Conservation (phyloP, 2,113 vertebrate genomes). For the Leptocoma aspasia region DNA sequence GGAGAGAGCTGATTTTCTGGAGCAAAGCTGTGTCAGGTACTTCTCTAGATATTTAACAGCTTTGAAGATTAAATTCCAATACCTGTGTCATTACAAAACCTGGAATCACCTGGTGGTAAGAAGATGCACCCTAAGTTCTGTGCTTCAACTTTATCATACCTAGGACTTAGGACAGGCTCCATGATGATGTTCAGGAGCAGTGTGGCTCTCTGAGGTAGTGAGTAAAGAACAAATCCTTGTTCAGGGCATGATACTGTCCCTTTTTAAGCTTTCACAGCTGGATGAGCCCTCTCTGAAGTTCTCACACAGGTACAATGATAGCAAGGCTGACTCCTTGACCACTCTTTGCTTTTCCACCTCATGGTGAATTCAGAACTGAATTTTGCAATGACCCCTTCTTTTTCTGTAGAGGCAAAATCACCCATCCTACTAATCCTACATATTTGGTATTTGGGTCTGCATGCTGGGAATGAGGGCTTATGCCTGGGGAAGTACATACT, state of each 20-base stretch:
- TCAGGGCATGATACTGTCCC: neutral
- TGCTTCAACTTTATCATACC: neutral
- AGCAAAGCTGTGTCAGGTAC: neutral
- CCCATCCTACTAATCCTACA: neutral
- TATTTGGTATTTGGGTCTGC: neutral
- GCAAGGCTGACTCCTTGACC: neutral
- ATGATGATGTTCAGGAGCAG: neutral
- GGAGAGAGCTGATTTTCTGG: neutral
- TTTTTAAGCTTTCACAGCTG: neutral
- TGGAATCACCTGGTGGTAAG: neutral
- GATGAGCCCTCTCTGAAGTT: neutral
- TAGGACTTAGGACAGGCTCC: neutral
- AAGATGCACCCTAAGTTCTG: neutral
- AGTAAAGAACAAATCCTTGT: neutral
- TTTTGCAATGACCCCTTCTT: neutral
- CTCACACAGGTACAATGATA: neutral
- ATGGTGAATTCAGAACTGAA: neutral
- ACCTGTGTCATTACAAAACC: neutral
- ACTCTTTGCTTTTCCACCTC: neutral
- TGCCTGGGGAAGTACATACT: neutral
- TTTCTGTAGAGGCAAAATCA: neutral
- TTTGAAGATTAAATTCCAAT: neutral
- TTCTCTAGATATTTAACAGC: neutral
- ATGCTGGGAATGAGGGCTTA: neutral
- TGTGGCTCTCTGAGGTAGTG: conserved; percentile 43